Conservation (phyloP, 1,140 invertebrate species). For the Lepidotrigona ventralis region DNA sequence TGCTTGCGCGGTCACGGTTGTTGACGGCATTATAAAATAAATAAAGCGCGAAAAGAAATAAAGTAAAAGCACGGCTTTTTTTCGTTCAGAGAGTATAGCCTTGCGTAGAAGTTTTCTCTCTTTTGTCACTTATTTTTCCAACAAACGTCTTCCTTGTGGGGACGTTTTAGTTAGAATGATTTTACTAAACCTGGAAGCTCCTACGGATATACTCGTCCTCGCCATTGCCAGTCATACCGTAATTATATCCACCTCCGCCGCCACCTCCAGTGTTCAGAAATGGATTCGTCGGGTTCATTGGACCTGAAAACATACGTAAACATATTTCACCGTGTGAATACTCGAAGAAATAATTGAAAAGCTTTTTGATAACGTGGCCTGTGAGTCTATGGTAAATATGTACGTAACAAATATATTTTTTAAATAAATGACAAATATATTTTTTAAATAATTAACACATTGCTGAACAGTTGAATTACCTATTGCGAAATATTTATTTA, state of each 20-base stretch:
- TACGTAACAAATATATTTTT: too few relatives aligned
- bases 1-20: too few relatives aligned
- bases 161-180: constrained; percentile 57
- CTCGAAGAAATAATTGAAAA: not conserved
- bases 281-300: constrained; percentile 76
- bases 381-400: too few relatives aligned
- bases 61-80: constrained; percentile 1
- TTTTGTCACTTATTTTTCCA: not conserved
- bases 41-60: constrained; percentile 11
- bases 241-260: constrained; percentile 70
- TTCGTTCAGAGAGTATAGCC: constrained; percentile 35
- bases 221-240: constrained; percentile 71
- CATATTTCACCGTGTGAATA: not conserved
- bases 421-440: too few relatives aligned
- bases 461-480: too few relatives aligned
- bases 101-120: constrained; percentile 18
- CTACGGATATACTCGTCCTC: constrained; percentile 77
- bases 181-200: constrained; percentile 75
- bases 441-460: too few relatives aligned
- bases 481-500: too few relatives aligned
- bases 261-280: constrained; percentile 72
- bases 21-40: not conserved
- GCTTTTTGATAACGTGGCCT: too few relatives aligned
- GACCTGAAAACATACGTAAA: constrained; percentile 50
- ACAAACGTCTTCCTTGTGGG: constrained; percentile 18